These are phyloP conservation scores for Synergus laeviventris DNA, from an alignment of 2,888 invertebrate genomes.

Conservation along the genomic window DNA sequence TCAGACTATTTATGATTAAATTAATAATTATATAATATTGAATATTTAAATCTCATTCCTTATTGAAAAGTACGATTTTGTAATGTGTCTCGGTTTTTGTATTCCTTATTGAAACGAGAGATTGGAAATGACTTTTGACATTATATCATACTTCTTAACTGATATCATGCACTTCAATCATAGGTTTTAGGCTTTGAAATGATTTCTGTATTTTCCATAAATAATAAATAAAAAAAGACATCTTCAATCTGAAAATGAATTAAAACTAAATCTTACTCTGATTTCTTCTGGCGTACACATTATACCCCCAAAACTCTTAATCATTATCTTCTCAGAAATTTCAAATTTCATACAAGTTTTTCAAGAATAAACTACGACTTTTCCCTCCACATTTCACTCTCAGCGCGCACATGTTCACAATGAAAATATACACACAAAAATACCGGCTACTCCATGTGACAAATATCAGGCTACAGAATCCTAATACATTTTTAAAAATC, in stretches of 20 bases:
- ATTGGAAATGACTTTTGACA: background rate
- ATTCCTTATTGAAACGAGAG: background rate
- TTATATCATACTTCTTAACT: background rate
- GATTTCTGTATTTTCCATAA: background rate
- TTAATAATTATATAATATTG: too few species aligned
- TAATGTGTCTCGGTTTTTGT: too few species aligned
- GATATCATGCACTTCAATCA: too few species aligned
- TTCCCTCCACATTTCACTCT: background rate
- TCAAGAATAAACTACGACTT: background rate
- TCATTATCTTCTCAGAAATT: slow-evolving; percentile 11
- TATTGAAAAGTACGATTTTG: too few species aligned
- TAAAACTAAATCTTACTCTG: slow-evolving; percentile 70
- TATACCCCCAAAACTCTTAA: slow-evolving; percentile 43
- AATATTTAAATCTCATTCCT: too few species aligned
- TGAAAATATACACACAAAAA: slow-evolving; percentile 22
- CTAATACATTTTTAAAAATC: background rate
- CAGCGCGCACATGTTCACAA: slow-evolving; percentile 31
- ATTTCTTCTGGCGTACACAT: slow-evolving; percentile 78
- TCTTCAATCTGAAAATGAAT: background rate
- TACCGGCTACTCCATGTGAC: slow-evolving; percentile 30
- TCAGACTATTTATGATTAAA: too few species aligned
- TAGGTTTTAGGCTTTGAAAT: background rate
- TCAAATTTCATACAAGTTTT: slow-evolving; percentile 6
- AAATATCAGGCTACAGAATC: background rate
- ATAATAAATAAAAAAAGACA: background rate